Evolutionary conservation across 1,140 invertebrate species (phyloP).

Genomic region (Brachystomella parvula): DNA sequence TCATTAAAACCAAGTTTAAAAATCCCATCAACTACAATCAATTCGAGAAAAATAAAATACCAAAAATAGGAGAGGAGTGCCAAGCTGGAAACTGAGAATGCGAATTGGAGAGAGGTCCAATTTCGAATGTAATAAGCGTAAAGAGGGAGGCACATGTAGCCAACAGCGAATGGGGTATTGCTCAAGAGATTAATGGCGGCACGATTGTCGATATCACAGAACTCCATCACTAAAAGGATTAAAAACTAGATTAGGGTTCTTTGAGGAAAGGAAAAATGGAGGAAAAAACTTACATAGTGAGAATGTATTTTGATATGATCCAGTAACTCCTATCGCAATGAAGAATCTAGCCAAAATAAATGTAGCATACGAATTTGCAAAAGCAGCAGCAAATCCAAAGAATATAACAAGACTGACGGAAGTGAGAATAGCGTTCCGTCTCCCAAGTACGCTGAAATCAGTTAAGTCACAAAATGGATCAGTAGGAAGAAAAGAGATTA

Average conservation of each 20-base stretch:
- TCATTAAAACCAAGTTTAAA: too few relatives aligned
- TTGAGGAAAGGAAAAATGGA: too few relatives aligned
- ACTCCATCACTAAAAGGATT: conserved; percentile 14
- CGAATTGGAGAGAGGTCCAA: conserved; percentile 63
- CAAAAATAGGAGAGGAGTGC: conserved; percentile 58
- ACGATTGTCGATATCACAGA: conserved; percentile 16
- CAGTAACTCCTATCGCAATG: conserved; percentile 60
- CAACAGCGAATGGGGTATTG: conserved; percentile 48
- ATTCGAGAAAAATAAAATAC: too few relatives aligned
- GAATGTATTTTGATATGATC: conserved; percentile 62
- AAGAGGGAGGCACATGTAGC: conserved; percentile 61
- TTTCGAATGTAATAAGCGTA: conserved; percentile 61
- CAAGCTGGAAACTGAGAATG: conserved; percentile 59
- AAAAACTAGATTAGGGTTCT: too few relatives aligned
- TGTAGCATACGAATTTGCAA: conserved; percentile 57
- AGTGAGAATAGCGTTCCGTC: conserved; percentile 17
- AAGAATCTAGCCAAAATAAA: conserved; percentile 54
- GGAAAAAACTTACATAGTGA: conserved; percentile 51
- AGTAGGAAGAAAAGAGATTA: background rate
- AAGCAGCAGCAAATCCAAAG: conserved; percentile 45
- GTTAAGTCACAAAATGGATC: background rate
- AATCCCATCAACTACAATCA: too few relatives aligned
- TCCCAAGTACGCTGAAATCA: conserved; percentile 23
- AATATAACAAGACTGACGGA: conserved; percentile 12
- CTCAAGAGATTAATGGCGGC: conserved; percentile 10